These are phyloP conservation scores for Rhynchonycteris naso DNA, from an alignment of 2,797 vertebrate genomes.

Conservation along the genomic window DNA sequence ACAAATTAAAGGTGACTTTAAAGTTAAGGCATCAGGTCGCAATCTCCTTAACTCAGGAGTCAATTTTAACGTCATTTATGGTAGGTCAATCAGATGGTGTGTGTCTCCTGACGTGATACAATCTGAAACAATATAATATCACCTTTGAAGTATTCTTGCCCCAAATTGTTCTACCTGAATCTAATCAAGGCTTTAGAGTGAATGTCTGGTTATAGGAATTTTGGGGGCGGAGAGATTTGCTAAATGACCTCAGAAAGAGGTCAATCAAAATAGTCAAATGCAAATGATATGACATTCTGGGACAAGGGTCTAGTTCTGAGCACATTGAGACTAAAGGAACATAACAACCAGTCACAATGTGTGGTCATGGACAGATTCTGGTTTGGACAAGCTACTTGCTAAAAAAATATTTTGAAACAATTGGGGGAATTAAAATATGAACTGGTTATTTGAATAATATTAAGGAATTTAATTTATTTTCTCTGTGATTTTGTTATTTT, in stretches of 20 bases:
- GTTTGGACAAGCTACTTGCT: slow-evolving; percentile 16
- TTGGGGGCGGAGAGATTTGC: background rate
- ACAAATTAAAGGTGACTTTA: background rate
- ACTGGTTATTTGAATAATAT: background rate
- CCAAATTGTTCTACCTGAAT: background rate
- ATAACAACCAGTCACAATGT: background rate
- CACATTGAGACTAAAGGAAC: background rate
- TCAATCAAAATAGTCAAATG: background rate
- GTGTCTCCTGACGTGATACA: background rate
- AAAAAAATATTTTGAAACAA: background rate
- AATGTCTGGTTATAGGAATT: slow-evolving; percentile 16
- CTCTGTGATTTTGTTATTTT: slow-evolving; percentile 18
- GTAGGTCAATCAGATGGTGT: background rate
- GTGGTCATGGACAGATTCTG: background rate
- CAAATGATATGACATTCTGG: background rate
- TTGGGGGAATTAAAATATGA: background rate
- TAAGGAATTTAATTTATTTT: slow-evolving; percentile 41
- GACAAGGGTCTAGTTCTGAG: background rate
- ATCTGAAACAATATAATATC: background rate
- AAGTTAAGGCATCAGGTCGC: background rate
- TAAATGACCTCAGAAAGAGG: background rate
- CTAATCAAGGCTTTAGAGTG: background rate
- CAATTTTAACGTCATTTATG: background rate
- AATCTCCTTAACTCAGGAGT: background rate
- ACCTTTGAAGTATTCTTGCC: background rate